A percentile compares a stretch with the other conserved stretches of the same genome.
phyloP scores from a whole-genome alignment of 2,888 invertebrate genomes.

The Hemistola chrysoprasaria region DNA sequence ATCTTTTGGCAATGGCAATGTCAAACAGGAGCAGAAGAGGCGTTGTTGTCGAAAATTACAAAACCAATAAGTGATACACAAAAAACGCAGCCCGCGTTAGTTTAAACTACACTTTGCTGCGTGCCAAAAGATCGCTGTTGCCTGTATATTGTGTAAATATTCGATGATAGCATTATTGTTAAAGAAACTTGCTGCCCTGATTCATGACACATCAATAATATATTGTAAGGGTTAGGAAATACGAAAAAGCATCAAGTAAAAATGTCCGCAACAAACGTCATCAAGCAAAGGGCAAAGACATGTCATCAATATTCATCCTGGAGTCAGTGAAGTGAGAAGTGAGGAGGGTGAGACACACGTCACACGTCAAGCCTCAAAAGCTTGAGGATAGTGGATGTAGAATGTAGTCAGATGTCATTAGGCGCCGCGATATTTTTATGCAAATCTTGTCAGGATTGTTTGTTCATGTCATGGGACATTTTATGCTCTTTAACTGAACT shows the following conservation, averaged over 20 bases:
- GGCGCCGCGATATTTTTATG: slow-evolving; percentile 29
- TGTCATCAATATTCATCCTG: slow-evolving; percentile 39
- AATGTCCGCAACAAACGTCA: slow-evolving; percentile 22
- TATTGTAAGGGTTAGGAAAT: background rate
- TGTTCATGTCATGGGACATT: background rate
- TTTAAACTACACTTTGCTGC: too few species aligned
- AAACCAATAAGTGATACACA: too few species aligned
- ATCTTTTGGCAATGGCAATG: too few species aligned
- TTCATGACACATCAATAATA: too few species aligned
- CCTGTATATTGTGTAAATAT: too few species aligned
- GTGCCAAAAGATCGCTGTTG: too few species aligned
- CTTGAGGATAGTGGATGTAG: slow-evolving; percentile 34
- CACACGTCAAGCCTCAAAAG: slow-evolving; percentile 35
- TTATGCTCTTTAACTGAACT: background rate
- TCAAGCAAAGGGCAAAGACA: slow-evolving; percentile 20
- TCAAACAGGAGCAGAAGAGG: too few species aligned
- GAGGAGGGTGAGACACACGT: slow-evolving; percentile 58
- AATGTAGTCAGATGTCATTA: slow-evolving; percentile 36
- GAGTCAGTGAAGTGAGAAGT: slow-evolving; percentile 47
- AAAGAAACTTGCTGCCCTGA: too few species aligned
- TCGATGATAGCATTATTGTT: too few species aligned
- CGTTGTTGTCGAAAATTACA: too few species aligned
- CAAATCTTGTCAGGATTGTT: slow-evolving; percentile 3
- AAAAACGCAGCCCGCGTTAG: too few species aligned
- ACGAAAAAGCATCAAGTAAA: slow-evolving; percentile 4